These are phyloP conservation scores for Plebejus melissa DNA, from an alignment of 2,888 invertebrate species.

Conservation along the genomic window DNA sequence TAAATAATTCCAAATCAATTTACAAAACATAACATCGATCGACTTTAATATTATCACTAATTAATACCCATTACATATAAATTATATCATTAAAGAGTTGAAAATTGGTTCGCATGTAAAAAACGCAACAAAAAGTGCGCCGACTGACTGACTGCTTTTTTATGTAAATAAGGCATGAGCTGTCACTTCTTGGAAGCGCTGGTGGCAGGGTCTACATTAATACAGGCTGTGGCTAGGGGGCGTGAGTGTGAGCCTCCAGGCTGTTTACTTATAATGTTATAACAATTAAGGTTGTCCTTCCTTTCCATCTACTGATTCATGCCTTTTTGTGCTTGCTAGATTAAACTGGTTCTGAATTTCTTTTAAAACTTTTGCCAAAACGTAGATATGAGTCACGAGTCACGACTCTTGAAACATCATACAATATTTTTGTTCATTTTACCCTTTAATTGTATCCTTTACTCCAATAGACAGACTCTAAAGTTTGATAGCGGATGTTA, in stretches of 20 bases:
- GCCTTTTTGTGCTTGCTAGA: too few species aligned
- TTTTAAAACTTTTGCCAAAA: too few species aligned
- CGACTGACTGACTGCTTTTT: conserved; percentile 22
- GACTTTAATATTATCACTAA: conserved; percentile 31
- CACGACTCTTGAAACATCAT: too few species aligned
- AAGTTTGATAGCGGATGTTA: too few species aligned
- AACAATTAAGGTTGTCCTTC: neutral
- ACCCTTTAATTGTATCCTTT: too few species aligned
- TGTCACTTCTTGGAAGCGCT: conserved; percentile 46
- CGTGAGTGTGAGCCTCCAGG: conserved; percentile 18
- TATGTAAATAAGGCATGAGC: conserved; percentile 40
- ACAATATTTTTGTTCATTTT: too few species aligned
- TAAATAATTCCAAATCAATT: neutral
- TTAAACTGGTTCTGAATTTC: too few species aligned
- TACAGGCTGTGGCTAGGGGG: conserved; percentile 18
- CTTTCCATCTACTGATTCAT: neutral
- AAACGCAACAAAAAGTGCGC: conserved; percentile 12
- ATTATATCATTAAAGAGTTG: conserved; percentile 21
- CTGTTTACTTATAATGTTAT: conserved; percentile 11
- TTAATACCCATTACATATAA: conserved; percentile 21
- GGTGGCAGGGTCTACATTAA: conserved; percentile 30
- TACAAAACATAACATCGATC: conserved; percentile 18
- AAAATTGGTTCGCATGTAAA: conserved; percentile 18
- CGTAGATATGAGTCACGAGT: too few species aligned
- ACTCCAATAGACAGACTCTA: too few species aligned